phyloP scores from a whole-genome alignment of 2,113 vertebrate genomes.

The Ascaphus truei region DNA sequence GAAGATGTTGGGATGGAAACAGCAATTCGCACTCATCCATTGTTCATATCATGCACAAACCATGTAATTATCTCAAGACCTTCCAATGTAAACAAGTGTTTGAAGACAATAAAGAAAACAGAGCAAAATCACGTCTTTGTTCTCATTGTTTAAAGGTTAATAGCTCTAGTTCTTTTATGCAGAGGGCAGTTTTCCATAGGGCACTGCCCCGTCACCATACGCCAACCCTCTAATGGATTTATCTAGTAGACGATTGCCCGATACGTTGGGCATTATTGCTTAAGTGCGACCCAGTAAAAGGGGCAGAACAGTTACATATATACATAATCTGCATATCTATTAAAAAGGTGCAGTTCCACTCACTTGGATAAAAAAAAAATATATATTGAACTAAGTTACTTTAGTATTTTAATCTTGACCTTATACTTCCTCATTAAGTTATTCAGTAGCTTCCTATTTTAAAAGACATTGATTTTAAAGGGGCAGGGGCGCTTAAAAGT shows the following conservation, averaged over 20 bases:
- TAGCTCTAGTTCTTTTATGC: background rate
- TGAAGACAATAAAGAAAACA: background rate
- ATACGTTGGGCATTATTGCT: background rate
- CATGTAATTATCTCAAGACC: background rate
- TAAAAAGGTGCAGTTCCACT: conserved; percentile 15
- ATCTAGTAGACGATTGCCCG: background rate
- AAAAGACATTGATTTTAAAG: too few species aligned
- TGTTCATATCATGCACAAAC: background rate
- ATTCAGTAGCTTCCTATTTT: background rate
- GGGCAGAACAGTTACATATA: background rate
- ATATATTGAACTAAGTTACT: background rate
- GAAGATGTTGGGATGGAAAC: too few species aligned
- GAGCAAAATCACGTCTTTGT: too few species aligned
- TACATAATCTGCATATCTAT: background rate
- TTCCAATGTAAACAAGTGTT: background rate
- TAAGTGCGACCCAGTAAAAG: background rate
- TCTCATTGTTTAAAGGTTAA: background rate
- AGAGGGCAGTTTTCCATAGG: background rate
- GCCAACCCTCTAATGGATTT: background rate
- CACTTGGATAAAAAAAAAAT: background rate
- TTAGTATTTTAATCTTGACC: background rate
- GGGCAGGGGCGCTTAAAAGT: background rate
- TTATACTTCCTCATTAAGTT: background rate
- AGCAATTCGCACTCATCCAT: background rate
- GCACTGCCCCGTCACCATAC: background rate